Conservation (phyloP, 2,888 invertebrate species). For the Ditula angustiorana region DNA sequence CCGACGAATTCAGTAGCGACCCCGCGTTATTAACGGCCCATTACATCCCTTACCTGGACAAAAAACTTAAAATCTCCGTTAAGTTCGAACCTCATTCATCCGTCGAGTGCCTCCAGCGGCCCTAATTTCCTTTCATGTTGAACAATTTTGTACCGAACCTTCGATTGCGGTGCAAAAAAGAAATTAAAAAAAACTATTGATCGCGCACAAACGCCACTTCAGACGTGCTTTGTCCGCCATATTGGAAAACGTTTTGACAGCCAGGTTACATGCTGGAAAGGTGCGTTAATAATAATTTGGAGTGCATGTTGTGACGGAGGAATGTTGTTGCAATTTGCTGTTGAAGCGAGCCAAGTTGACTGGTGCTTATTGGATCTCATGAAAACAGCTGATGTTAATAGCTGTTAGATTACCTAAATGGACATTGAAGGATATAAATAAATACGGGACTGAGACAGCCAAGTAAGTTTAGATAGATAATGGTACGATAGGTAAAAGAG, state of each 20-base stretch:
- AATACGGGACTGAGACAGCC: no score
- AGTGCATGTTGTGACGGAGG: slow-evolving; percentile 19
- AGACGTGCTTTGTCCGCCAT: slow-evolving; percentile 79
- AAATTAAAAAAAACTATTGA: slow-evolving; percentile 80
- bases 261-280: slow-evolving; percentile 59
- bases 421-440: no score
- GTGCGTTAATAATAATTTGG: slow-evolving; percentile 32
- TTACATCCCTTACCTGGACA: slow-evolving; percentile 74
- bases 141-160: slow-evolving; percentile 68
- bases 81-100: slow-evolving; percentile 73
- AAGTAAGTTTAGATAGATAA: no score
- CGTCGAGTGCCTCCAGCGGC: slow-evolving; percentile 74
- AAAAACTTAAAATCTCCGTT: slow-evolving; percentile 75
- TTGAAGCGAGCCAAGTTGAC: background rate
- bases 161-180: slow-evolving; percentile 73
- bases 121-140: slow-evolving; percentile 80
- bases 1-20: slow-evolving; percentile 52
- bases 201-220: slow-evolving; percentile 79
- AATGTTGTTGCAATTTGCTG: slow-evolving; percentile 25
- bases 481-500: no score
- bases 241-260: slow-evolving; percentile 79
- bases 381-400: background rate
- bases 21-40: slow-evolving; percentile 72
- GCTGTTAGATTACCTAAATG: background rate
- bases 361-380: background rate